A percentile compares a stretch with the other conserved stretches of the same genome.
Evolutionary conservation across 1,140 invertebrate genomes (phyloP).

Genomic region (Polypedilum vanderplanki): DNA sequence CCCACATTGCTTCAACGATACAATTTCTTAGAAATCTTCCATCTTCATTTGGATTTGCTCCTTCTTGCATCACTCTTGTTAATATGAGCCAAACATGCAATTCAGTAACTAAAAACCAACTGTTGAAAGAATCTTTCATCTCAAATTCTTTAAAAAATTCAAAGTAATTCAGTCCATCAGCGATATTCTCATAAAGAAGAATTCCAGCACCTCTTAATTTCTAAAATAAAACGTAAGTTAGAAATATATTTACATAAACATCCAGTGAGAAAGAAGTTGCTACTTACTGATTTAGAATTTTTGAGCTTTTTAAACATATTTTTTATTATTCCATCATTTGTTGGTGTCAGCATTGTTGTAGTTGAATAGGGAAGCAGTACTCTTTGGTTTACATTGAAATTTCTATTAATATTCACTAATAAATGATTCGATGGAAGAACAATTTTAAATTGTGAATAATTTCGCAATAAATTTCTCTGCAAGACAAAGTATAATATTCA

Average conservation of each 20-base stretch:
- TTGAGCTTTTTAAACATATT: slow-evolving; percentile 41
- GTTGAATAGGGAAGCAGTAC: neutral
- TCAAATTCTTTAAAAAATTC: slow-evolving; percentile 59
- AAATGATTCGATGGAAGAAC: neutral
- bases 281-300: slow-evolving; percentile 39
- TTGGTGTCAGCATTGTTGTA: neutral
- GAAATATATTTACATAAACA: no score
- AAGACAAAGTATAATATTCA: neutral
- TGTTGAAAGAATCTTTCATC: slow-evolving; percentile 69
- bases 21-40: slow-evolving; percentile 63
- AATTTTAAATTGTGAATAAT: neutral
- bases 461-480: neutral
- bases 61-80: slow-evolving; percentile 69
- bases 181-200: slow-evolving; percentile 56
- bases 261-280: no score
- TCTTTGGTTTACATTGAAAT: neutral
- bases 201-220: slow-evolving; percentile 52
- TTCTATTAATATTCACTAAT: neutral
- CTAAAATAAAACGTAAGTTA: slow-evolving; percentile 48
- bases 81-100: slow-evolving; percentile 78
- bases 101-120: slow-evolving; percentile 77
- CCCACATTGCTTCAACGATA: slow-evolving; percentile 72
- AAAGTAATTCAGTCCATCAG: slow-evolving; percentile 53
- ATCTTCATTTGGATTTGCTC: slow-evolving; percentile 48
- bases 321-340: slow-evolving; percentile 38